Evolutionary conservation across 2,113 vertebrate genomes (phyloP).

Genomic region (Noturus placidus): DNA sequence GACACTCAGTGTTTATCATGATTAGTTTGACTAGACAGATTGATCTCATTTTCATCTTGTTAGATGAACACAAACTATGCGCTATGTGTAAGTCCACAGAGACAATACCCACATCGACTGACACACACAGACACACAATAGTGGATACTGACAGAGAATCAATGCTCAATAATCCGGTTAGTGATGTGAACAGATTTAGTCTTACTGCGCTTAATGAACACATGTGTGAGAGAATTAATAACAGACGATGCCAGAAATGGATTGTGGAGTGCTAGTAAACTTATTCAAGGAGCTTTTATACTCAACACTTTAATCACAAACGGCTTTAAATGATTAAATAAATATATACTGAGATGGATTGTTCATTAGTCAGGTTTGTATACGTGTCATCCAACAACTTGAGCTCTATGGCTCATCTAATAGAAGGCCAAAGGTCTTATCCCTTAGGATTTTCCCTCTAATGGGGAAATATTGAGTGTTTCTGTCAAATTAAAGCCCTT

Average conservation of each 20-base stretch:
- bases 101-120: background rate
- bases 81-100: background rate
- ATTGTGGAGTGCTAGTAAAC: background rate
- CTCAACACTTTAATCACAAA: background rate
- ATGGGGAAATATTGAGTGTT: slow-evolving; percentile 79
- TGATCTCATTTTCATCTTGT: background rate
- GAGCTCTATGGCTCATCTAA: slow-evolving; percentile 75
- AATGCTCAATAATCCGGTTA: slow-evolving; percentile 47
- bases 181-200: slow-evolving; percentile 1
- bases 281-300: background rate
- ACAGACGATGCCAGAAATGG: slow-evolving; percentile 11
- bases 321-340: background rate
- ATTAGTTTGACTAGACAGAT: background rate
- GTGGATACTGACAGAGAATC: slow-evolving; percentile 37
- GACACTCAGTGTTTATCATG: background rate
- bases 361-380: slow-evolving; percentile 42
- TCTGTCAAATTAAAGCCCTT: slow-evolving; percentile 55
- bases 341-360: slow-evolving; percentile 14
- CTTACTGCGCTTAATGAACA: slow-evolving; percentile 26
- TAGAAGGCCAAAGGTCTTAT: slow-evolving; percentile 73
- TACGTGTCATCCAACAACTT: slow-evolving; percentile 66
- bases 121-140: background rate
- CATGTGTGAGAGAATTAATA: slow-evolving; percentile 18
- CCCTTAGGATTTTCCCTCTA: slow-evolving; percentile 66
- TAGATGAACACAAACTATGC: background rate